Percentiles rank a stretch among this genome's conserved stretches.
Conservation (phyloP, 2,113 vertebrate species). For the Atlantisia rogersi region DNA sequence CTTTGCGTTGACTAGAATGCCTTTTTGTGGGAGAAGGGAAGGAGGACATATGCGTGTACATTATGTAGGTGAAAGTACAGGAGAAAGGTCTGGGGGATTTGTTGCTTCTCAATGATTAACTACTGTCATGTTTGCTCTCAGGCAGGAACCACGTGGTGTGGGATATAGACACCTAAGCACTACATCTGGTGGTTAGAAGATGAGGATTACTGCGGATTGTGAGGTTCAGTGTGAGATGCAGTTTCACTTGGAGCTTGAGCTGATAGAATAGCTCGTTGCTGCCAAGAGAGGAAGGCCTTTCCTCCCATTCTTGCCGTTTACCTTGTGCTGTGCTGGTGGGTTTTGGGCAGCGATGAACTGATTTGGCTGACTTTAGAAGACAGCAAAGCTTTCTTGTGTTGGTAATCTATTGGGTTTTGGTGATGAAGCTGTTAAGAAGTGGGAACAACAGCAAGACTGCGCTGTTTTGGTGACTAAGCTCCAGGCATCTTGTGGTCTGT, state of each 20-base stretch:
- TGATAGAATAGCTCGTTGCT: not conserved
- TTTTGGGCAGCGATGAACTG: not conserved
- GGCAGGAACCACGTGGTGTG: not conserved
- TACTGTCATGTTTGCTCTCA: not conserved
- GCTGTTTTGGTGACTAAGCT: not conserved
- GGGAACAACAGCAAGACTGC: not conserved
- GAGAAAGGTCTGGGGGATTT: not conserved
- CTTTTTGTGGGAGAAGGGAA: not conserved
- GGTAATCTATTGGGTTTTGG: not conserved
- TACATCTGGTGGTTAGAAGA: not conserved
- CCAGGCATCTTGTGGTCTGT: not conserved
- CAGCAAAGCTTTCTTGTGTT: not conserved
- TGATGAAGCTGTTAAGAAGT: not conserved
- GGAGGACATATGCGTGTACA: not conserved
- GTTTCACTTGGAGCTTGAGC: not conserved
- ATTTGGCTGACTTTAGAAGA: not conserved
- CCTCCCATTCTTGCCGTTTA: not conserved
- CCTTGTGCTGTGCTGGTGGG: not conserved
- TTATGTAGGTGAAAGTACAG: not conserved
- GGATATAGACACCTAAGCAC: not conserved
- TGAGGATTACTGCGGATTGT: not conserved
- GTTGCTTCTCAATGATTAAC: not conserved
- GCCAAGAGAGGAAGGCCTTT: not conserved
- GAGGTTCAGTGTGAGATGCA: not conserved
- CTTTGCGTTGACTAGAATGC: not conserved